These are phyloP conservation scores for Seriola quinqueradiata DNA, from an alignment of 2,113 vertebrate species.

Conservation along the genomic window DNA sequence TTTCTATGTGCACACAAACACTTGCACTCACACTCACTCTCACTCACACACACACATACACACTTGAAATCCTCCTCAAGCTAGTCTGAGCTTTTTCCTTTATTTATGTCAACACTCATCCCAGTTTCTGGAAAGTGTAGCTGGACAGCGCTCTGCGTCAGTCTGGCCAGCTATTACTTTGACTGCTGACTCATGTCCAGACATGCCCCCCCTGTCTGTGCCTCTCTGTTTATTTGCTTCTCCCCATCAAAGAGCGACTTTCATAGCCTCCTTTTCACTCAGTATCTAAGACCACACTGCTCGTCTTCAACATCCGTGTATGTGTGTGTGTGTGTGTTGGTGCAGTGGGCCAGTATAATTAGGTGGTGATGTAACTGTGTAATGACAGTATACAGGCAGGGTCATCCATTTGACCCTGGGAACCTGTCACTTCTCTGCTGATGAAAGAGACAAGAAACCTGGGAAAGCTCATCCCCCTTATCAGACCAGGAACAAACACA, in stretches of 20 bases:
- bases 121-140: slow-evolving; percentile 60
- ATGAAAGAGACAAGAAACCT: slow-evolving; percentile 81
- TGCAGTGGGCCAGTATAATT: slow-evolving; percentile 65
- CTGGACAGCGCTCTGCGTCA: slow-evolving; percentile 42
- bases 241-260: slow-evolving; percentile 54
- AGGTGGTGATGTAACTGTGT: slow-evolving; percentile 75
- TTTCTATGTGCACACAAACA: slow-evolving; percentile 32
- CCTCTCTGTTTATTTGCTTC: slow-evolving; percentile 43
- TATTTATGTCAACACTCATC: slow-evolving; percentile 65
- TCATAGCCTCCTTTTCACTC: slow-evolving; percentile 45
- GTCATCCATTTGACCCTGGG: slow-evolving; percentile 79
- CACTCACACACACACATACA: slow-evolving; percentile 19
- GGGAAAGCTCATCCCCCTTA: slow-evolving; percentile 81
- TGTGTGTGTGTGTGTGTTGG: slow-evolving; percentile 38
- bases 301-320: slow-evolving; percentile 33
- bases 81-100: slow-evolving; percentile 33
- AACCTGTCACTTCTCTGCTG: slow-evolving; percentile 77
- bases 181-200: slow-evolving; percentile 77
- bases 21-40: neutral
- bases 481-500: slow-evolving; percentile 72
- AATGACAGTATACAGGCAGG: slow-evolving; percentile 76
- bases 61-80: slow-evolving; percentile 39
- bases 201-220: slow-evolving; percentile 61
- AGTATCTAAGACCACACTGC: slow-evolving; percentile 31
- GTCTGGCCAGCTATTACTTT: slow-evolving; percentile 65